Evolutionary conservation across 2,888 invertebrate genomes (phyloP).

Genomic region (Leptothorax acervorum): DNA sequence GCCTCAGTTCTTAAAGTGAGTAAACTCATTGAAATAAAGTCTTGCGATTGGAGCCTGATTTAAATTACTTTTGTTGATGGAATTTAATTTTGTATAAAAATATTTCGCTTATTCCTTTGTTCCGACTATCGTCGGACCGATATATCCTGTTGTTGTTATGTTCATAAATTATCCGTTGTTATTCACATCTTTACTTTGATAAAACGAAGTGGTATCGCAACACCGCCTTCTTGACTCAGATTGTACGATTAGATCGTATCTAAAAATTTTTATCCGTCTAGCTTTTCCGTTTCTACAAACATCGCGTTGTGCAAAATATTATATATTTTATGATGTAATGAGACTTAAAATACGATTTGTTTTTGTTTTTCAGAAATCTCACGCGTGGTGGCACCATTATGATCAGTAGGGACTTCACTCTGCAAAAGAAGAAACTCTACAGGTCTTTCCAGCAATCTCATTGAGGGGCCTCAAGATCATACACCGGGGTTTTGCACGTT

Average conservation of each 20-base stretch:
- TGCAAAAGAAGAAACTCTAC: slow-evolving; percentile 97
- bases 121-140: neutral
- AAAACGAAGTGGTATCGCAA: neutral
- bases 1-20: slow-evolving; percentile 96
- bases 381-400: slow-evolving; percentile 95
- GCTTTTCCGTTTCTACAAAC: neutral
- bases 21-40: slow-evolving; percentile 74
- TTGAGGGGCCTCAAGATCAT: slow-evolving; percentile 61
- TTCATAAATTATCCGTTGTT: neutral
- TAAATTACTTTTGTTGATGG: neutral
- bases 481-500: slow-evolving; percentile 14
- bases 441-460: slow-evolving; percentile 89
- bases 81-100: neutral
- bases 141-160: neutral
- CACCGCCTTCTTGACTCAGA: neutral
- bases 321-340: neutral
- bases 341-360: neutral
- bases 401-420: slow-evolving; percentile 94
- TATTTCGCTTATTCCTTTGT: neutral
- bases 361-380: slow-evolving; percentile 89
- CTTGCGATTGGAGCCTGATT: neutral
- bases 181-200: neutral
- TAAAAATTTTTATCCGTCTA: neutral
- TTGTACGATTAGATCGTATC: slow-evolving; percentile 1
- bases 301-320: neutral